These are phyloP conservation scores for Rhinogobius similis DNA, from an alignment of 2,113 vertebrate species.

Conservation along the genomic window DNA sequence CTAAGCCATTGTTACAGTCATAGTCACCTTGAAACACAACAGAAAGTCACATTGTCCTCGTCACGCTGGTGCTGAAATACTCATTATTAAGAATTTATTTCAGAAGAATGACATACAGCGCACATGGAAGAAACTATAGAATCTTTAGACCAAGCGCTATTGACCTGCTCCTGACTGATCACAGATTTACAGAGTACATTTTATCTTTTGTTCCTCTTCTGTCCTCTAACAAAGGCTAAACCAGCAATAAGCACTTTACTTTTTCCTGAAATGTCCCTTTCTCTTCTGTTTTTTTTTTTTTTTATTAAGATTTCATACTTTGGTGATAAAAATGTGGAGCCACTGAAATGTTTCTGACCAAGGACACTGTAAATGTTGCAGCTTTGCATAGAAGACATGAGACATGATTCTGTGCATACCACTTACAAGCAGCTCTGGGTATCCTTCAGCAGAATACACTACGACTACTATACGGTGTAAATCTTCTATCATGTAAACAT, in stretches of 20 bases:
- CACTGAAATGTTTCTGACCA: not conserved
- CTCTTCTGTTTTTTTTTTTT: not conserved
- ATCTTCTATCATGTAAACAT: too few relatives aligned
- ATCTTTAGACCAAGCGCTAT: not conserved
- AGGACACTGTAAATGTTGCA: not conserved
- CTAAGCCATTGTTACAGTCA: not conserved
- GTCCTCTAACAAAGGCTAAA: not conserved
- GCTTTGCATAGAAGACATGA: not conserved
- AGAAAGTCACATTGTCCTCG: not conserved
- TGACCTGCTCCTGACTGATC: not conserved
- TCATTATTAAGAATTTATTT: not conserved
- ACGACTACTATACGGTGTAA: too few relatives aligned
- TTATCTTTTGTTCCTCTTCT: not conserved
- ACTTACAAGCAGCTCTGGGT: too few relatives aligned
- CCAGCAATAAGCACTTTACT: not conserved
- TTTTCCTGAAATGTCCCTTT: not conserved
- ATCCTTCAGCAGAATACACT: not conserved
- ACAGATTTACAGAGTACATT: not conserved
- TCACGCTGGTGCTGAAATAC: not conserved
- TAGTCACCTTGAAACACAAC: not conserved
- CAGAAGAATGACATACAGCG: not conserved
- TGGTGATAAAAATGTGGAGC: not conserved
- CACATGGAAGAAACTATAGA: not conserved
- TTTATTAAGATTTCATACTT: not conserved
- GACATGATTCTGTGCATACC: not conserved